Evolutionary conservation across 35 echinoderm and acorn worm species (phyloP), one percentile per base, ranked within the genome.

Genomic region (Apostichopus californicus): DNA sequence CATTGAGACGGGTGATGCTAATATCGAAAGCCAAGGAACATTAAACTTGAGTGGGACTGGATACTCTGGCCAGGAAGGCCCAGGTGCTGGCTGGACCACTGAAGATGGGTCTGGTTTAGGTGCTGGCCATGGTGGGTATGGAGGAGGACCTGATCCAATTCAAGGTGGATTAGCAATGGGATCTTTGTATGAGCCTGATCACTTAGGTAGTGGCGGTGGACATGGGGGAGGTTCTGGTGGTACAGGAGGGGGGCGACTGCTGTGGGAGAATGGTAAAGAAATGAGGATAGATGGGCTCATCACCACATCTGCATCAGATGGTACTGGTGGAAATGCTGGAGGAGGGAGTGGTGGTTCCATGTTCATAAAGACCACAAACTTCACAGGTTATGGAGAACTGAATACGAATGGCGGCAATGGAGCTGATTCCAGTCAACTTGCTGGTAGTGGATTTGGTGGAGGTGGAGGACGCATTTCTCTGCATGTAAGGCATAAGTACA

Each of bases 331-430:
- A 60, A 93, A 89, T 84, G 90, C 96, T 59, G 96, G 96, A 13
- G 96, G 96, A 77, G 96, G 96, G 13, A 98, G 96, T 91, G 96
- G 96, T 68, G 96, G 96, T 61, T 91, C 94, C 78, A 93, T 98
- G 3, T 70, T 95, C 24, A 92, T 98, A 68, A 94, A 95, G 70
- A 93, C 92, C 54, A 95, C 94, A 53, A 93, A 98, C 77, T 95
- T 98, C 92, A 90, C 86, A 17, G 96, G 96, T 18, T 83, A 98
- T 98, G 96, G 96, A 56, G 96, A 95, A 78, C 95, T 98, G 54
- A 98, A 93, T 83, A 90, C 86, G 12, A 95, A 98, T 89, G 96
- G 96, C 63, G 96, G 96, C 0, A 93, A 98, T 90, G 94, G 86
- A 34, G 86, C 88, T 63, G 55, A 81, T 46, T 60, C 56, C 63